A percentile compares a stretch with the other conserved stretches of the same genome.
phyloP scores from a whole-genome alignment of 2,888 invertebrate species.

The Tortricodes alternella region DNA sequence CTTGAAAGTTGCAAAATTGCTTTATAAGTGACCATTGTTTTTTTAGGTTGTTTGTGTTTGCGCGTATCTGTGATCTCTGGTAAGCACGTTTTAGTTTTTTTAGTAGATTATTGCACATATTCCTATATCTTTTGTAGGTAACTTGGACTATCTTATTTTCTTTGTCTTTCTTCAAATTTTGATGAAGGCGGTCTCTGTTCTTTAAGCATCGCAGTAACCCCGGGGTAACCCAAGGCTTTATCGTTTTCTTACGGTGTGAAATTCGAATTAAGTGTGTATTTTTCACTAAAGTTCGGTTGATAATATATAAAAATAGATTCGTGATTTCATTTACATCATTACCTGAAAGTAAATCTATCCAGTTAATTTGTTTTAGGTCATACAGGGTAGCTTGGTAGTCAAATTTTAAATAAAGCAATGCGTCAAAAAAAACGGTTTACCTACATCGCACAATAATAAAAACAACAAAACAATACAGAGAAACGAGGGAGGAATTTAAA shows the following conservation, averaged over 20 bases:
- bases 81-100: background rate
- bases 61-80: background rate
- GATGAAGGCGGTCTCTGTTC: slow-evolving; percentile 7
- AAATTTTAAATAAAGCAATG: background rate
- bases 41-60: background rate
- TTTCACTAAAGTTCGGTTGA: background rate
- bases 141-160: background rate
- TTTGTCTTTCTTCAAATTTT: background rate
- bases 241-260: background rate
- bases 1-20: background rate
- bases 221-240: slow-evolving; percentile 13
- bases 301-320: background rate
- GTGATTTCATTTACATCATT: background rate
- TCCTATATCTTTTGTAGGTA: slow-evolving; percentile 12
- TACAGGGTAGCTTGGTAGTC: background rate
- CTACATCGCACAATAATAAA: too few relatives aligned
- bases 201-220: slow-evolving; percentile 5
- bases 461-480: too few relatives aligned
- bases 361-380: background rate
- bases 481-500: too few relatives aligned
- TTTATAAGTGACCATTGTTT: slow-evolving; percentile 1
- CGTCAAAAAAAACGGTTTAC: too few relatives aligned
- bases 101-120: slow-evolving; percentile 4
- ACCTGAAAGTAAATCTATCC: background rate
- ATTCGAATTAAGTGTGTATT: background rate